Evolutionary conservation across 2,113 vertebrate species (phyloP).

Genomic region (Meles meles): DNA sequence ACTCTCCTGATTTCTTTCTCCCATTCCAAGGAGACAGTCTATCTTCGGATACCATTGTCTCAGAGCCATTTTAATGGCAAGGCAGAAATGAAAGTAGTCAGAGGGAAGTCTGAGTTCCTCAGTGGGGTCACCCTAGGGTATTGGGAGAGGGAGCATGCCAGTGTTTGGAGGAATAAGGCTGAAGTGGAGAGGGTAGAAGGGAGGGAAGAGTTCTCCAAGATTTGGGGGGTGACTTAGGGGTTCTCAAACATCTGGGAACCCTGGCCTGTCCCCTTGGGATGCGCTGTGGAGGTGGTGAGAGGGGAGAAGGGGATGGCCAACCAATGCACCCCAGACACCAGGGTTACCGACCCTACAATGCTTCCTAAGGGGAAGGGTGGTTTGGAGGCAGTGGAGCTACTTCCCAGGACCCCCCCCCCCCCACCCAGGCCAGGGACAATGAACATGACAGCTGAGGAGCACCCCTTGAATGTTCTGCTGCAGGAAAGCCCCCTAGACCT

Average conservation of each 20-base stretch:
- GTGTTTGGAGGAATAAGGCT: background rate
- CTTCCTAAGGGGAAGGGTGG: background rate
- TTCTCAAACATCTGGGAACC: background rate
- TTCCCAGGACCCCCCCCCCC: background rate
- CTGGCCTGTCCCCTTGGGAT: background rate
- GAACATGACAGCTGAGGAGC: background rate
- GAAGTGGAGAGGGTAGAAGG: background rate
- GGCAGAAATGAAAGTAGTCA: background rate
- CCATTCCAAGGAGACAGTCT: background rate
- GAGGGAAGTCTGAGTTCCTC: background rate
- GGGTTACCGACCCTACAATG: background rate
- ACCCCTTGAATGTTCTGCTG: background rate
- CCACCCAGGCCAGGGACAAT: background rate
- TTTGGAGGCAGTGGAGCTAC: background rate
- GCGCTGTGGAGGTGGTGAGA: background rate
- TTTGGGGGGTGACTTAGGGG: background rate
- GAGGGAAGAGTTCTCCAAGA: background rate
- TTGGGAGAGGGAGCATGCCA: background rate
- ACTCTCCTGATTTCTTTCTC: background rate
- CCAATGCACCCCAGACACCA: background rate
- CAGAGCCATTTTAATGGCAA: background rate
- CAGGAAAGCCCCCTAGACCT: background rate
- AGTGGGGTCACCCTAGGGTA: background rate
- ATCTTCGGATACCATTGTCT: background rate
- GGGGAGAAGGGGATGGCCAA: background rate